Evolutionary conservation across 2,797 vertebrate genomes (phyloP).

Genomic region (Parambassis ranga): DNA sequence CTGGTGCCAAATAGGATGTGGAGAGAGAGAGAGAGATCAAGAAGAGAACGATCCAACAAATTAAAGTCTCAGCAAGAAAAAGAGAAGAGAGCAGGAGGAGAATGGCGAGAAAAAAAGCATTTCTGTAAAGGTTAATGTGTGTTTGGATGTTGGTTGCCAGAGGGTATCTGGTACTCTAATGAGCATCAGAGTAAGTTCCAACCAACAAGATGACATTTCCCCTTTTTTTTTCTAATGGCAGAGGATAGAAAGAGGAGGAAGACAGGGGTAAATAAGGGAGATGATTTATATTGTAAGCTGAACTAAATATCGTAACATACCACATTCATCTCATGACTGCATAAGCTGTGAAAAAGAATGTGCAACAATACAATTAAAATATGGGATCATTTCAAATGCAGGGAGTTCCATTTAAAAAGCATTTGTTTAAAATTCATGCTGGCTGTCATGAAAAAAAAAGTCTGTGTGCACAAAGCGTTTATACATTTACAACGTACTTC

Average conservation of each 20-base stretch:
- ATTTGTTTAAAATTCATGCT: no score
- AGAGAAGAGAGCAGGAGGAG: background rate
- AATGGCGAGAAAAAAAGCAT: constrained; percentile 7
- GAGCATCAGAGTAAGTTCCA: constrained; percentile 58
- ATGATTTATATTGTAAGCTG: background rate
- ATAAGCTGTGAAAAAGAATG: no score
- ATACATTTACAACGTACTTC: no score
- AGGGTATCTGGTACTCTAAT: constrained; percentile 62
- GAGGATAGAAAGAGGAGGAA: constrained; percentile 13
- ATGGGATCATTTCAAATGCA: no score
- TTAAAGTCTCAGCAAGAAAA: constrained; percentile 33
- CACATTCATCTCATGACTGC: no score
- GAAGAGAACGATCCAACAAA: constrained; percentile 14
- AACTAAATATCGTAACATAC: no score
- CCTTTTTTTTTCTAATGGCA: constrained; percentile 42
- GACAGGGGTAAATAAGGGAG: no score
- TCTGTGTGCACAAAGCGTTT: no score
- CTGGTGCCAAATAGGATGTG: constrained; percentile 26
- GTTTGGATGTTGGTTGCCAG: constrained; percentile 60
- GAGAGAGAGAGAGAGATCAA: background rate
- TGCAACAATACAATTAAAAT: no score
- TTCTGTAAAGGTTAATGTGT: constrained; percentile 73
- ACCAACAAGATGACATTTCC: constrained; percentile 51
- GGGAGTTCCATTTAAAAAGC: no score
- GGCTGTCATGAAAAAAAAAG: no score